Conservation (phyloP, 2,113 vertebrate genomes). For the Carettochelys insculpta region DNA sequence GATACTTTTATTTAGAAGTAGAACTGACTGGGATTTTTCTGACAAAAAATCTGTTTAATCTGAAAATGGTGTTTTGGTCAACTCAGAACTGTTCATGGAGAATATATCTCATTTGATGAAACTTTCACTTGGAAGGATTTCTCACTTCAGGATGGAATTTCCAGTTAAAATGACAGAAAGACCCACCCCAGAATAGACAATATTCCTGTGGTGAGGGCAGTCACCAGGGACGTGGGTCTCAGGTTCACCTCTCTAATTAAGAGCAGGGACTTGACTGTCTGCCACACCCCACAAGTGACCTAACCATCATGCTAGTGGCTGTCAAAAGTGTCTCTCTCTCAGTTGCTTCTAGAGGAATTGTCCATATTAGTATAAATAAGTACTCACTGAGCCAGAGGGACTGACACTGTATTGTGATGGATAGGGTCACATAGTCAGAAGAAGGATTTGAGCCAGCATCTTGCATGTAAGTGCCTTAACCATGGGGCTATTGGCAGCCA, state of each 20-base stretch:
- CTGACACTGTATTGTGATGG: background rate
- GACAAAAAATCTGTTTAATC: too few relatives aligned
- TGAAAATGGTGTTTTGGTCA: background rate
- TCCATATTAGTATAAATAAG: background rate
- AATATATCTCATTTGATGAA: background rate
- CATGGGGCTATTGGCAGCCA: background rate
- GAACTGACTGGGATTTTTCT: background rate
- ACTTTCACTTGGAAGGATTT: background rate
- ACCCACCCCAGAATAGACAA: background rate
- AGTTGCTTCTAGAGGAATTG: background rate
- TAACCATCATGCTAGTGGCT: background rate
- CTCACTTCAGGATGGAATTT: background rate
- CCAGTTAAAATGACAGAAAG: background rate
- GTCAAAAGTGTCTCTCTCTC: too few relatives aligned
- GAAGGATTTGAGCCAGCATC: background rate
- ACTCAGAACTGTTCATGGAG: background rate
- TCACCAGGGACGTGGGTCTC: background rate
- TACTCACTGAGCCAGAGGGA: background rate
- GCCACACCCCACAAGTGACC: background rate
- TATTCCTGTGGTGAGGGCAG: too few relatives aligned
- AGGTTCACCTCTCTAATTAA: background rate
- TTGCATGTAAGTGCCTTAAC: background rate
- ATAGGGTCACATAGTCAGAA: background rate
- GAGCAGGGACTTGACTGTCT: background rate
- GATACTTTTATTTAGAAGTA: background rate